A percentile compares a stretch with the other conserved stretches of the same genome.
phyloP scores from a whole-genome alignment of 1,140 invertebrate genomes.

The Diploscapter pachys region DNA sequence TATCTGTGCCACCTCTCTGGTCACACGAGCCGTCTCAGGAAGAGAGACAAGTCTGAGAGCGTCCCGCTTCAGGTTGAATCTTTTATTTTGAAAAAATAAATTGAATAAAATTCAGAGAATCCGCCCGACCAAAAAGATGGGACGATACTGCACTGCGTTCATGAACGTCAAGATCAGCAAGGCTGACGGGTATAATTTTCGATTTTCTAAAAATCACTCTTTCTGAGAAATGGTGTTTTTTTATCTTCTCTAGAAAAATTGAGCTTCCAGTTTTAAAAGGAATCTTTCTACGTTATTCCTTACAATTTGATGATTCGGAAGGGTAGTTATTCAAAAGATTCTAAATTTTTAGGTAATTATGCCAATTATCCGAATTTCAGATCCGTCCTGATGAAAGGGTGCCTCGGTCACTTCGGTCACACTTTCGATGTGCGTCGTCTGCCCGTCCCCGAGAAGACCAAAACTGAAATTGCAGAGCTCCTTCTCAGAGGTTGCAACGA shows the following conservation, averaged over 20 bases:
- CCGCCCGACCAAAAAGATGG: conserved; percentile 17
- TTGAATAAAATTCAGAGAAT: conserved; percentile 2
- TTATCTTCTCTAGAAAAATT: neutral
- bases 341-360: too few relatives aligned
- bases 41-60: conserved; percentile 1
- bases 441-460: conserved; percentile 5
- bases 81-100: too few relatives aligned
- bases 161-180: conserved; percentile 13
- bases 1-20: conserved; percentile 14
- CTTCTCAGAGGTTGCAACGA: conserved; percentile 2
- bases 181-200: conserved; percentile 9
- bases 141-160: conserved; percentile 14
- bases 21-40: conserved; percentile 13
- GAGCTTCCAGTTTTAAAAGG: neutral
- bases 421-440: conserved; percentile 10
- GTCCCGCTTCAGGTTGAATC: too few relatives aligned
- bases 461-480: conserved; percentile 6
- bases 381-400: neutral
- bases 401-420: conserved; percentile 14
- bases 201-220: neutral
- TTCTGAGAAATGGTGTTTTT: neutral
- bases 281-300: too few relatives aligned
- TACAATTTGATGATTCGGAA: too few relatives aligned
- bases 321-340: too few relatives aligned
- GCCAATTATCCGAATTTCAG: neutral